phyloP scores from a whole-genome alignment of 64 coral and sea anemone genomes.

The Stichodactyla mertensii region DNA sequence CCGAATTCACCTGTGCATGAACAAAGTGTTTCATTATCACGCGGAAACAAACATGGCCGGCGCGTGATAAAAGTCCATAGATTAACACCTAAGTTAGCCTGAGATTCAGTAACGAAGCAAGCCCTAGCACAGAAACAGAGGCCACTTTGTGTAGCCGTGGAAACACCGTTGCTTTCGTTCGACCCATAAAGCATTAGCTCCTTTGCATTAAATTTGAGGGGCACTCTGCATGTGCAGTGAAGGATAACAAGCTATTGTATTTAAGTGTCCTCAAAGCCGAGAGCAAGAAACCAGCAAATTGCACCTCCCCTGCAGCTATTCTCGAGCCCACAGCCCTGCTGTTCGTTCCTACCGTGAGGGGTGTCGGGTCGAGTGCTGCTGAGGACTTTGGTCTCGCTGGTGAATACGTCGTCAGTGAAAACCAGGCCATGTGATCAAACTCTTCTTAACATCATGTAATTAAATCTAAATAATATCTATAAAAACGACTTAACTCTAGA shows the following conservation, averaged over 20 bases:
- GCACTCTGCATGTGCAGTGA: no score
- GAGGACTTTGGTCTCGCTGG: neutral
- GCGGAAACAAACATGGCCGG: no score
- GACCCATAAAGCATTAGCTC: no score
- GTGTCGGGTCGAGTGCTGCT: neutral
- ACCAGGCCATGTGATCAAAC: neutral
- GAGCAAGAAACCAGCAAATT: no score
- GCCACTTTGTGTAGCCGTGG: neutral
- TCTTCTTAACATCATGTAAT: neutral
- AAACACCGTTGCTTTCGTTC: no score
- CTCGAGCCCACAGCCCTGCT: neutral
- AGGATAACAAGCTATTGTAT: no score
- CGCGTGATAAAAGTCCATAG: neutral
- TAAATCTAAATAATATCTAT: neutral
- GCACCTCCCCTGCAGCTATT: no score
- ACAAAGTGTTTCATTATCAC: no score
- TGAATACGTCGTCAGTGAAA: neutral
- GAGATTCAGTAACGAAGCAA: neutral
- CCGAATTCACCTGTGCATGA: no score
- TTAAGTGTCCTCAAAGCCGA: no score
- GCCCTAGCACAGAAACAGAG: neutral
- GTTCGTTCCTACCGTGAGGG: neutral
- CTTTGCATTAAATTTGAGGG: no score
- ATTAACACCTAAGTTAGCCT: neutral
- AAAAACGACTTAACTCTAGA: constrained; percentile 32